Conservation (phyloP, 1,140 invertebrate genomes). For the Nasonia longicornis region DNA sequence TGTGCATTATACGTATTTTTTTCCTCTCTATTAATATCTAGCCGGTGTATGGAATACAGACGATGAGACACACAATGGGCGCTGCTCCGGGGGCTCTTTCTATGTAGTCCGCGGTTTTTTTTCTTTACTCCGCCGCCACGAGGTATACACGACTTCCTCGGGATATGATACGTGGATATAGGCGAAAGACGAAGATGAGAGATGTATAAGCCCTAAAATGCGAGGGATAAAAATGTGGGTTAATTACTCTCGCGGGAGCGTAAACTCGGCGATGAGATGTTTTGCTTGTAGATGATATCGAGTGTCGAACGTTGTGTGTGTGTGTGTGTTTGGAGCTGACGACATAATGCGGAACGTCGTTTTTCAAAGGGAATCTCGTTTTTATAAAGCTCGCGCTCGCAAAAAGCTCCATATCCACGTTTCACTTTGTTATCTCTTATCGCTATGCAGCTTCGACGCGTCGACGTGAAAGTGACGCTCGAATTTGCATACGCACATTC, state of each 20-base stretch:
- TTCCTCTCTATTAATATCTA: slow-evolving; percentile 19
- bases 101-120: background rate
- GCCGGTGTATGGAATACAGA: background rate
- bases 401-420: too few relatives aligned
- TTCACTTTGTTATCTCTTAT: too few relatives aligned
- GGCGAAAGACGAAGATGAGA: slow-evolving; percentile 7
- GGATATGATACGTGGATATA: background rate
- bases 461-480: too few relatives aligned
- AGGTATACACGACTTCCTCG: background rate
- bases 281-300: background rate
- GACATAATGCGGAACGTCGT: too few relatives aligned
- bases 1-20: background rate
- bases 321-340: too few relatives aligned
- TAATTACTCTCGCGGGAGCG: background rate
- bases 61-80: slow-evolving; percentile 4
- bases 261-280: background rate
- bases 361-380: too few relatives aligned
- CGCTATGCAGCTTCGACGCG: too few relatives aligned
- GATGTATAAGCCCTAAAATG: slow-evolving; percentile 7
- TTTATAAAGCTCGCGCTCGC: too few relatives aligned
- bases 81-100: background rate
- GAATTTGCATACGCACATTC: too few relatives aligned
- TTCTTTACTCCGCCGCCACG: background rate
- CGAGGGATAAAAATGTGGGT: background rate
- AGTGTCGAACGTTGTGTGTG: too few relatives aligned